A percentile compares a stretch with the other conserved stretches of the same genome.
phyloP scores from a whole-genome alignment of 30 jellyfish, hydroid and myxozoan species.

The Hydra vulgaris region DNA sequence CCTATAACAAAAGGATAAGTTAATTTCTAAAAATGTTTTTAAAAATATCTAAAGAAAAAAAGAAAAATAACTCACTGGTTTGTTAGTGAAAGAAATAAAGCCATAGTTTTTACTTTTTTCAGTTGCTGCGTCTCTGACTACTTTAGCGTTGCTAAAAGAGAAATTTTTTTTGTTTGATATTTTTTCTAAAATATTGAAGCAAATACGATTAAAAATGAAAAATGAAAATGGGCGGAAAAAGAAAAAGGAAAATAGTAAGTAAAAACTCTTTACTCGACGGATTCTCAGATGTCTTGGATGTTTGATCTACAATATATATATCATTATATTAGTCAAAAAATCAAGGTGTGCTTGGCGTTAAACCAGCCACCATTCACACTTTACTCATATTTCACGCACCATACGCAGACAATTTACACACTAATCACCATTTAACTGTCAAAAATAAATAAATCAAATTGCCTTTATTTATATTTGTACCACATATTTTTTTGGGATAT shows the following conservation, averaged over 20 bases:
- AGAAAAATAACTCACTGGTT: constrained; percentile 43
- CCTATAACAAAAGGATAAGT: constrained; percentile 37
- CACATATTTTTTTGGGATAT: background rate
- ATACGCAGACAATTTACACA: no score
- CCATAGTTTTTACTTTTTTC: constrained; percentile 85
- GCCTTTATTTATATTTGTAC: background rate
- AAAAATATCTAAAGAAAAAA: no score
- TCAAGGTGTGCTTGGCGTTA: background rate
- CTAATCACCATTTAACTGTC: background rate
- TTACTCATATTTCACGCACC: no score
- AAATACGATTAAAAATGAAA: background rate
- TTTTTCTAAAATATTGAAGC: background rate
- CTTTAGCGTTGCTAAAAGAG: constrained; percentile 65
- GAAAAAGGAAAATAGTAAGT: background rate
- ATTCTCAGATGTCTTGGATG: background rate
- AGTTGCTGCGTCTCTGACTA: constrained; percentile 78
- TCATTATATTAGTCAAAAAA: background rate
- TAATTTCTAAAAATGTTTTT: background rate
- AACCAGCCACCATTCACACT: background rate
- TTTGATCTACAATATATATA: background rate
- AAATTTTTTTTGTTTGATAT: background rate
- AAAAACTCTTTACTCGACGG: background rate
- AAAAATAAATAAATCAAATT: no score
- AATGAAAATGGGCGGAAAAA: constrained; percentile 1
- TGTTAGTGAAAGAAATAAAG: constrained; percentile 71